Conservation (phyloP, 1,140 invertebrate genomes). For the Rhopalosiphum maidis region DNA sequence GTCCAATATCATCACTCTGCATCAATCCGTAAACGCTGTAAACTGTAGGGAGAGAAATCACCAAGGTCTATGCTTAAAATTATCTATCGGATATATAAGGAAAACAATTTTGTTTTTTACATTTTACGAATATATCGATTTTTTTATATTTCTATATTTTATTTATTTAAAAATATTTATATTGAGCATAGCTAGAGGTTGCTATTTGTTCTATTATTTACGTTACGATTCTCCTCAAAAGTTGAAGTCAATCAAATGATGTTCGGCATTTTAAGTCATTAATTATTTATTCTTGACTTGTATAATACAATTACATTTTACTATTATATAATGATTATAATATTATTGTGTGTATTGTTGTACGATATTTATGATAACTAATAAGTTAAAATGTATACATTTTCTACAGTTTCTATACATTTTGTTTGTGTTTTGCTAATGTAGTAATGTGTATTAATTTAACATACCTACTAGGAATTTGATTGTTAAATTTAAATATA, state of each 20-base stretch:
- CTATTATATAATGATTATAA: not conserved
- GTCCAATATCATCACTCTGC: not conserved
- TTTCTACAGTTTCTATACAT: not conserved
- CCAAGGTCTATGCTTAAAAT: too few species aligned
- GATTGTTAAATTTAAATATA: not conserved
- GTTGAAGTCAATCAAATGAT: too few species aligned
- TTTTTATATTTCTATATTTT: not conserved
- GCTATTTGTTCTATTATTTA: not conserved
- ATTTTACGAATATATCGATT: not conserved
- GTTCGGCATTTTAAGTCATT: not conserved
- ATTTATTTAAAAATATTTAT: too few species aligned
- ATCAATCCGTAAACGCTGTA: not conserved
- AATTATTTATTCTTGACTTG: not conserved
- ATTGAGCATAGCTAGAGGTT: not conserved
- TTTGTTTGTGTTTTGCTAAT: not conserved
- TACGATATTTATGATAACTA: not conserved
- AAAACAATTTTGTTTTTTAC: not conserved
- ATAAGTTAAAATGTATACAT: not conserved
- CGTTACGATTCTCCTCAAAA: not conserved
- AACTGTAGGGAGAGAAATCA: not conserved
- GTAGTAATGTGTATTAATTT: not conserved
- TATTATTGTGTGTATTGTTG: not conserved
- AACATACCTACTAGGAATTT: not conserved
- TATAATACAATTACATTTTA: not conserved
- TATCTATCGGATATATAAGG: not conserved